These are phyloP conservation scores for Pseudomyrmex sp. DNA, from an alignment of 1,140 invertebrate species.

Conservation along the genomic window DNA sequence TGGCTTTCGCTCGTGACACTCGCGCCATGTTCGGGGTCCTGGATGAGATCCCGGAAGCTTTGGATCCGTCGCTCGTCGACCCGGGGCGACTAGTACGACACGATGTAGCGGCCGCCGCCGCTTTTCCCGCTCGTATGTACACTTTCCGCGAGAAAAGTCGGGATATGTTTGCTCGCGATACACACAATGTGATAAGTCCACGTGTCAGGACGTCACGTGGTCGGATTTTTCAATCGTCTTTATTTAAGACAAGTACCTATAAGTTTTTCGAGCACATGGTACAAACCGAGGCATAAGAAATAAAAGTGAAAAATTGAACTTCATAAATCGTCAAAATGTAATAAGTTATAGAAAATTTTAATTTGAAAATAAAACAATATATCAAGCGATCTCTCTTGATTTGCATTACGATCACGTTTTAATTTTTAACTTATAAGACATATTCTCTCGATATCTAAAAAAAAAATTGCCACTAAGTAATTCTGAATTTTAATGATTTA, in stretches of 20 bases:
- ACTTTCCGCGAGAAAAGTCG: slow-evolving; percentile 7
- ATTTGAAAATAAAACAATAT: too few species aligned
- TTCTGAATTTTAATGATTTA: neutral
- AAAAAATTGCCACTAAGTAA: too few species aligned
- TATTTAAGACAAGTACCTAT: too few species aligned
- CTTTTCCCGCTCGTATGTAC: slow-evolving; percentile 2
- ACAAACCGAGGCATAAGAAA: too few species aligned
- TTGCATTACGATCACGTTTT: too few species aligned
- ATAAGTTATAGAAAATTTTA: too few species aligned
- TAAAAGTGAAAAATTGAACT: too few species aligned
- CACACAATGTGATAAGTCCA: neutral
- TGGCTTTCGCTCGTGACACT: slow-evolving; percentile 62
- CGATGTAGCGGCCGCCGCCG: slow-evolving; percentile 7
- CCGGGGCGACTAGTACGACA: slow-evolving; percentile 18
- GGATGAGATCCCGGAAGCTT: slow-evolving; percentile 55
- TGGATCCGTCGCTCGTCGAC: slow-evolving; percentile 28
- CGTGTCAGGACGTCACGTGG: neutral
- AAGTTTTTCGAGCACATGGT: too few species aligned
- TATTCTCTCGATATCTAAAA: too few species aligned
- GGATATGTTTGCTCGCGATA: neutral
- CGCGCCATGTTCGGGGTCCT: slow-evolving; percentile 41
- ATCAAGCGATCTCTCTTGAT: too few species aligned
- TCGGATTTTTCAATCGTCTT: neutral
- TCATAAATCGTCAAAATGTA: too few species aligned
- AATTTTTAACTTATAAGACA: neutral